A percentile compares a stretch with the other conserved stretches of the same genome.
phyloP scores from a whole-genome alignment of 2,888 invertebrate species.

The Caenorhabditis becei region DNA sequence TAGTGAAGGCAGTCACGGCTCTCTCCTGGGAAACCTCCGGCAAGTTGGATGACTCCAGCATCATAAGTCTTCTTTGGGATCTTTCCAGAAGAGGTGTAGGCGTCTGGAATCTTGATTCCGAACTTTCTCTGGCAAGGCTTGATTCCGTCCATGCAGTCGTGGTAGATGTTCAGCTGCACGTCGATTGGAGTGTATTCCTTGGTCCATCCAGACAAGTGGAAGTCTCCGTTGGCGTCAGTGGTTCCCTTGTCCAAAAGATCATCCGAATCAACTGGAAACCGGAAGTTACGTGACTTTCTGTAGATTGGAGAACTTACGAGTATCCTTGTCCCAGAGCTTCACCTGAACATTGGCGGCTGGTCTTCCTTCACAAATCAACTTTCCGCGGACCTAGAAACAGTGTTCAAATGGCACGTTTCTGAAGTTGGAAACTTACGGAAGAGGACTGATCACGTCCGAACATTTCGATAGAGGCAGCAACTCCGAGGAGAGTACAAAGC shows the following conservation, averaged over 20 bases:
- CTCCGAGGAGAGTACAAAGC: slow-evolving; percentile 43
- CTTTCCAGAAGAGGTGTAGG: slow-evolving; percentile 73
- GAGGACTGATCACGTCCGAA: slow-evolving; percentile 68
- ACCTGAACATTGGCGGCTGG: slow-evolving; percentile 68
- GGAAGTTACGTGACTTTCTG: not conserved
- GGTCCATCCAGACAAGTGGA: slow-evolving; percentile 70
- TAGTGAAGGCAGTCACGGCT: slow-evolving; percentile 74
- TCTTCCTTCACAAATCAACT: slow-evolving; percentile 64
- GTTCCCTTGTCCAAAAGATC: slow-evolving; percentile 68
- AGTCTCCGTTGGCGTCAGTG: slow-evolving; percentile 68
- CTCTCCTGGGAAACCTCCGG: slow-evolving; percentile 75
- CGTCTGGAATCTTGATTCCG: slow-evolving; percentile 76
- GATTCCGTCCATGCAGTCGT: slow-evolving; percentile 80
- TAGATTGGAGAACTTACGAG: slow-evolving; percentile 41
- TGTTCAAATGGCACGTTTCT: not conserved
- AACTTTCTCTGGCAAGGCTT: slow-evolving; percentile 78
- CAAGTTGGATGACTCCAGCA: slow-evolving; percentile 74
- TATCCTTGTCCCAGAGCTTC: slow-evolving; percentile 72
- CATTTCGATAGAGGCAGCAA: slow-evolving; percentile 56
- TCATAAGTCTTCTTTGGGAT: slow-evolving; percentile 70
- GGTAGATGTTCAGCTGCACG: slow-evolving; percentile 79
- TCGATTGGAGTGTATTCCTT: slow-evolving; percentile 81
- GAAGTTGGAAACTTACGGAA: slow-evolving; percentile 40
- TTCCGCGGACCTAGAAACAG: slow-evolving; percentile 63
- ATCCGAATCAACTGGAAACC: slow-evolving; percentile 65